Evolutionary conservation across 2,113 vertebrate genomes (phyloP).

Genomic region (Lepisosteus oculatus): DNA sequence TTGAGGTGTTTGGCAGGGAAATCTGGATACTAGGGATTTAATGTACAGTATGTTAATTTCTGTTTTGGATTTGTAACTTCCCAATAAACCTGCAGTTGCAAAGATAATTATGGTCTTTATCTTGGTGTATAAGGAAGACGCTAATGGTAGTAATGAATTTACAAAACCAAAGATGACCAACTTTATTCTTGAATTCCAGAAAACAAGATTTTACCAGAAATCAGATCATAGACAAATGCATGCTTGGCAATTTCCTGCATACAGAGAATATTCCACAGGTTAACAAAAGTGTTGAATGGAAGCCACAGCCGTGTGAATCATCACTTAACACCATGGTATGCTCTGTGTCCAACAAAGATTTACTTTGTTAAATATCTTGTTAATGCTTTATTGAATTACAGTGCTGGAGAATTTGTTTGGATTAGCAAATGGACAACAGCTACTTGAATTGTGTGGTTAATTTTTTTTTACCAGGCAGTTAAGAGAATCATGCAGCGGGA

Average conservation of each 20-base stretch:
- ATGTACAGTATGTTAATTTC: too few relatives aligned
- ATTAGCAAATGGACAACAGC: not conserved
- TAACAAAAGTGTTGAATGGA: not conserved
- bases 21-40: too few relatives aligned
- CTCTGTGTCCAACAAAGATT: not conserved
- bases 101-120: not conserved
- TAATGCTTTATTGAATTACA: not conserved
- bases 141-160: not conserved
- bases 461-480: not conserved
- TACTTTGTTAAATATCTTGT: not conserved
- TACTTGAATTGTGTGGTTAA: not conserved
- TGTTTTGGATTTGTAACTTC: too few relatives aligned
- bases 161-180: conserved; percentile 1
- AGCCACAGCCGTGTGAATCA: not conserved
- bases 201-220: not conserved
- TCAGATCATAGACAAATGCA: not conserved
- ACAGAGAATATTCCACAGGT: not conserved
- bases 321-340: not conserved
- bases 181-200: not conserved
- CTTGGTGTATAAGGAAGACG: not conserved
- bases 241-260: conserved; percentile 8
- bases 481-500: not conserved
- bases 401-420: not conserved
- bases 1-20: too few relatives aligned
- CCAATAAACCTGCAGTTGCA: too few relatives aligned